These are phyloP conservation scores for Drosophila longiperda DNA, from an alignment of 2,888 invertebrate genomes.

Conservation along the genomic window DNA sequence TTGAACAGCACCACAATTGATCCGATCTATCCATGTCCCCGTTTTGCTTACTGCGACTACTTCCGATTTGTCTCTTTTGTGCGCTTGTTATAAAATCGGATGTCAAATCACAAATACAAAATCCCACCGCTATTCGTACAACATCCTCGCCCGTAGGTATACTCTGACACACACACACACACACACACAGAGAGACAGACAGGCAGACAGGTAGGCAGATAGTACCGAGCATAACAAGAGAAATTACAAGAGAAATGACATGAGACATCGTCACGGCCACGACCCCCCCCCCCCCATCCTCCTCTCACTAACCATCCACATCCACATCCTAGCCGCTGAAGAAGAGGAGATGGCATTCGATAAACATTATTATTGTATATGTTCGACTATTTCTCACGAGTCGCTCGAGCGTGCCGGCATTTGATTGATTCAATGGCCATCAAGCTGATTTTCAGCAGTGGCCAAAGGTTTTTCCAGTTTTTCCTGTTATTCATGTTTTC, in stretches of 20 bases:
- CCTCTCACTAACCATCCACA: constrained; percentile 11
- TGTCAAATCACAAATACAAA: constrained; percentile 38
- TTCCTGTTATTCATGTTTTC: not conserved
- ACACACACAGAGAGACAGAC: not conserved
- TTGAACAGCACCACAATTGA: not conserved
- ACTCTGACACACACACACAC: not conserved
- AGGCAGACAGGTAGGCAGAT: not conserved
- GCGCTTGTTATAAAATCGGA: constrained; percentile 47
- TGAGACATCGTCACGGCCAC: constrained; percentile 47
- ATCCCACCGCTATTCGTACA: not conserved
- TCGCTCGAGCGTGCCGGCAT: constrained; percentile 69
- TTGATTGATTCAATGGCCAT: constrained; percentile 72
- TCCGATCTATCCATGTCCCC: not conserved
- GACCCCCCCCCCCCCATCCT: constrained; percentile 3
- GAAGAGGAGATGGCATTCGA: constrained; percentile 67
- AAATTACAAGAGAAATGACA: constrained; percentile 1
- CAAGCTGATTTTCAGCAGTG: constrained; percentile 6
- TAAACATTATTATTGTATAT: constrained; percentile 79
- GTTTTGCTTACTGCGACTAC: not conserved
- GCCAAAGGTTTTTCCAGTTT: constrained; percentile 4
- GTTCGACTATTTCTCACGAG: constrained; percentile 79
- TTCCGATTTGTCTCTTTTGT: constrained; percentile 5
- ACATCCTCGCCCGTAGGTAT: constrained; percentile 35
- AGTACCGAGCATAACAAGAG: not conserved
- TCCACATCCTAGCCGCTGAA: not conserved